Base-by-base conservation (phyloP, 2,797 vertebrate genomes). In the Halcyon chelicuti region DNA sequence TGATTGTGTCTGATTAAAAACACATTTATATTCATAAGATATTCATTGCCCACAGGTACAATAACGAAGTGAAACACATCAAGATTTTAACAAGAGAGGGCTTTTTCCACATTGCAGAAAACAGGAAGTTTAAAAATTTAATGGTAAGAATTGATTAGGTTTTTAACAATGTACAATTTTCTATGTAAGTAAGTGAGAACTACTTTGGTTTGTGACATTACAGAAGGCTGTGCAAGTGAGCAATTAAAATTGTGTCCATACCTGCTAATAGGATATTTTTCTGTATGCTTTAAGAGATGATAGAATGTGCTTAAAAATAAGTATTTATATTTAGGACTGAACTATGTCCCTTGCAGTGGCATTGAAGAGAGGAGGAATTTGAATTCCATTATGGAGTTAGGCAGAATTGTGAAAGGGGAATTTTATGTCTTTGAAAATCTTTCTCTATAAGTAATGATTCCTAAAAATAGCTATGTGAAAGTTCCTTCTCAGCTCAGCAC, bases 1-100 rank as follows among this genome's bases (percentile, higher is more conserved):
- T 98, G 99, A 99, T 99, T 98, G 97, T 63, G 73, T 95, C 98
- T 99, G 98, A 99, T 99, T 99, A 99, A 98, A 98, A 98, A 96
- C 98, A 98, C 98, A 99, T 99, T 98, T 99, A 99, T 99, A 99
- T 99, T 99, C 98, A 99, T 98, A 98, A 98, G 98, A 98, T 99
- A 99, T 99, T 99, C 98, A 98, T 98, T 98, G 98, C 98, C 99
- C 96, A 97, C 99, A 99, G 99, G 99, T 99, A 99, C 98, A 99
- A 99, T 98, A 99, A 99, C 11, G 99, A 99, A 98, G 99, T 99
- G 98, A 99, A 99, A 97, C 99, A 99, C 98, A 99, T 99, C 98
- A 99, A 99, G 99, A 99, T 99, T 98, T 98, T 99, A 98, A 98
- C 99, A 97, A 99, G 98, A 98, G 99, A 99, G 92, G 98, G 98